Evolutionary conservation across 2,888 invertebrate genomes (phyloP), one percentile per base, ranked within the genome.

Genomic region (Chloroclysta siterata): DNA sequence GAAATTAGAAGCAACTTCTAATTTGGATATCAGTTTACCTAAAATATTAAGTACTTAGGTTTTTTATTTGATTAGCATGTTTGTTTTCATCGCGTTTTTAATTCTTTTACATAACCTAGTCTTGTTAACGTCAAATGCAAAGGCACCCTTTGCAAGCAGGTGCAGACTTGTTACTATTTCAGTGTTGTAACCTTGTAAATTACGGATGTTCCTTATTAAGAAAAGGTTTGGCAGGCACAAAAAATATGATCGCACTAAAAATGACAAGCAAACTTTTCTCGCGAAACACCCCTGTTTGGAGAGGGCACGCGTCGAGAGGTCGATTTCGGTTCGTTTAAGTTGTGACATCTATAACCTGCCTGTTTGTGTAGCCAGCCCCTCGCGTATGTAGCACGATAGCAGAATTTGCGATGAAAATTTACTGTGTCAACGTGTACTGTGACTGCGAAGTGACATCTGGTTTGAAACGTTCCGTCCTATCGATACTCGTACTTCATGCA

Each of bases 261-360:
- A 65, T 54, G 52, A 52, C 62, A 51, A 64, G 63, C 51, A 56
- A 69, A 72, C 72, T 72, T 76, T 72, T 79, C n/a, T 71, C 67
- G 44, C 57, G 46, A 68, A 68, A 62, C 69, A 58, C 64, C 53
- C 55, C 63, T 63, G 55, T 55, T 60, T 55, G 55, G 58, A 60
- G 62, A 59, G 64, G 61, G 60, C 62, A 66, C 63, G 72, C 76
- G 80, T 72, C 79, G 78, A 80, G 78, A 80, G 82, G 82, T 85
- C 83, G 86, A 86, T 84, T 88, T 88, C 91, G 90, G 91, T 92
- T 92, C 92, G 92, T 92, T 92, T 89, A 91, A 90, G 90, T 89
- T 89, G 56, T 87, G 89, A 89, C 88, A 87, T 89, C 86, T 85
- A 89, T 90, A 89, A 89, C 86, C 83, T 82, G 84, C 79, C 80